Percentiles rank a stretch among this genome's conserved stretches.
Conservation (phyloP, 2,113 vertebrate species). For the Sitta europaea region DNA sequence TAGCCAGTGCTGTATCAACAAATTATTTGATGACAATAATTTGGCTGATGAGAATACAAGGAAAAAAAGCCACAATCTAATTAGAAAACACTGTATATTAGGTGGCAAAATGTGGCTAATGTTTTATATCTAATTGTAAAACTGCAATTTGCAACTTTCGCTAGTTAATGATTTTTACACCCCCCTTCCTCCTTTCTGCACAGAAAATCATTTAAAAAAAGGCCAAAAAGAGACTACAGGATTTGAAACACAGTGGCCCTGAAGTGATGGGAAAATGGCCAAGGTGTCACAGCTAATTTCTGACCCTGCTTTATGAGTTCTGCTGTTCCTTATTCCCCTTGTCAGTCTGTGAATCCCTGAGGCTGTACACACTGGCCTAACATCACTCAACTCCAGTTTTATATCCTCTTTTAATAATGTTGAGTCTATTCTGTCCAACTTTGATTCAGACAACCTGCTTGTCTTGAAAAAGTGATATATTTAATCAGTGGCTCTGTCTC, state of each 20-base stretch:
- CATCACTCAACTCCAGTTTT: conserved; percentile 84
- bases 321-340: conserved; percentile 77
- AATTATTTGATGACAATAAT: conserved; percentile 55
- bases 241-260: conserved; percentile 72
- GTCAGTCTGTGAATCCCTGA: conserved; percentile 80
- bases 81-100: conserved; percentile 26
- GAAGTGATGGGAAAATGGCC: conserved; percentile 76
- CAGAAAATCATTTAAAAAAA: conserved; percentile 46
- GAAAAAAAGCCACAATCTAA: conserved; percentile 29
- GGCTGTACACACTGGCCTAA: conserved; percentile 82
- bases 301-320: conserved; percentile 77
- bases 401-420: conserved; percentile 84
- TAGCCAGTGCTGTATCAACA: conserved; percentile 22
- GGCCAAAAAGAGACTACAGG: conserved; percentile 58
- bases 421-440: conserved; percentile 81
- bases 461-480: conserved; percentile 83
- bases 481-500: conserved; percentile 81
- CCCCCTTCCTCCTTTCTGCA: neutral
- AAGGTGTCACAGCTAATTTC: conserved; percentile 81
- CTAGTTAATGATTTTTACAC: neutral
- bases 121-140: conserved; percentile 46
- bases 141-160: conserved; percentile 35
- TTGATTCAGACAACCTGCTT: conserved; percentile 86
- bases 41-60: conserved; percentile 42
- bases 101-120: conserved; percentile 47